Percentiles rank a stretch among this genome's conserved stretches.
phyloP scores from a whole-genome alignment of 2,113 vertebrate species.

The Protomyctophum bolini region DNA sequence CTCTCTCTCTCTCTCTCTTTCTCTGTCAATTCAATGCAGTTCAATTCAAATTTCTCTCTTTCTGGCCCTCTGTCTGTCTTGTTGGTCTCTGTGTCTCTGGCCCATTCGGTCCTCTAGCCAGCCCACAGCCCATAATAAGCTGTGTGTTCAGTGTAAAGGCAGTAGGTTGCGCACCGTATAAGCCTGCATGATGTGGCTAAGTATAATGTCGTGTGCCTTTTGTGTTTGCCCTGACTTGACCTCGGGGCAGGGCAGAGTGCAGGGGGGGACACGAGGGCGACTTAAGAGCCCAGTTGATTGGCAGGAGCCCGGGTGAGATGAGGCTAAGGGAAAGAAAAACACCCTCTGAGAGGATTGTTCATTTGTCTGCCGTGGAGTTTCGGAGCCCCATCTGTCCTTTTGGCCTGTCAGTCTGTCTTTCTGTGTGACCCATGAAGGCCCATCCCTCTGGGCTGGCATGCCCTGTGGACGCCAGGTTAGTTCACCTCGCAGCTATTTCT shows the following conservation, averaged over 20 bases:
- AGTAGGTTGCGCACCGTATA: no score
- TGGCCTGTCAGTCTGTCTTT: constrained; percentile 3
- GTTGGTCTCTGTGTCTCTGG: constrained; percentile 9
- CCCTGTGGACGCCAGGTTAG: constrained; percentile 62
- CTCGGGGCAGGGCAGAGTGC: background rate
- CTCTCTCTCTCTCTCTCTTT: background rate
- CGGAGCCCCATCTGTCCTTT: constrained; percentile 22
- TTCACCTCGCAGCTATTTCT: constrained; percentile 79
- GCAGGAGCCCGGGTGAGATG: background rate
- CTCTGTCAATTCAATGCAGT: background rate
- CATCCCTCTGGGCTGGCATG: constrained; percentile 33
- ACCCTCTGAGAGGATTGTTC: background rate
- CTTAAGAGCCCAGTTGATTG: background rate
- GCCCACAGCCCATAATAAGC: constrained; percentile 5
- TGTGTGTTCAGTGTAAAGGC: background rate
- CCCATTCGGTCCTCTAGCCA: constrained; percentile 12
- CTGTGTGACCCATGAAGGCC: background rate
- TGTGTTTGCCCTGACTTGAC: background rate
- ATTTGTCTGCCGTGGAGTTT: background rate
- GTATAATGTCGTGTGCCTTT: no score
- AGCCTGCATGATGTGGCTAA: no score
- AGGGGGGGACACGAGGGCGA: background rate
- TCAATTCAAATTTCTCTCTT: constrained; percentile 1
- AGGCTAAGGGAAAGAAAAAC: background rate
- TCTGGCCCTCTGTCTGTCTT: constrained; percentile 6